Conservation (phyloP, 2,888 invertebrate species). For the Eurois occulta region DNA sequence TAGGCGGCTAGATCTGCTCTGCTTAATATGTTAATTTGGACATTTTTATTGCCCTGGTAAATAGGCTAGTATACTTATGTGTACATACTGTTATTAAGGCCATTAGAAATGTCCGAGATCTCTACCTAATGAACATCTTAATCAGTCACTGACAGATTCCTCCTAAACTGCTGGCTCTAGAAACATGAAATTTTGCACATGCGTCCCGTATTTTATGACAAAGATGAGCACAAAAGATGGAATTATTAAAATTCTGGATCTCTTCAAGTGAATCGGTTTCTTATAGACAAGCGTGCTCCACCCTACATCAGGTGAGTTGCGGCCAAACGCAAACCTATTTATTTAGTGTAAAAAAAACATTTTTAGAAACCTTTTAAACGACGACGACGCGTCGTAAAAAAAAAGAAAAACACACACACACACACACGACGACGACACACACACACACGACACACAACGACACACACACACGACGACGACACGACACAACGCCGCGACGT, state of each 20-base stretch:
- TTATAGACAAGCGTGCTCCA: background rate
- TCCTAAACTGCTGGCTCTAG: background rate
- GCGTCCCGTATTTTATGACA: background rate
- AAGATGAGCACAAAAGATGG: background rate
- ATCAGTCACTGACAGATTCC: background rate
- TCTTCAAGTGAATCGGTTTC: background rate
- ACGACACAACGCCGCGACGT: too few relatives aligned
- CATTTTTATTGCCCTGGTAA: slow-evolving; percentile 35
- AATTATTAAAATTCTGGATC: background rate
- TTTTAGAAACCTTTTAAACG: too few relatives aligned
- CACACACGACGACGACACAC: too few relatives aligned
- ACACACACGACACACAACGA: too few relatives aligned
- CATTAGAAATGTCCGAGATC: slow-evolving; percentile 3
- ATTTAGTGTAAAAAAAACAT: background rate
- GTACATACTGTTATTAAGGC: slow-evolving; percentile 23
- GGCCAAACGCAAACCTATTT: background rate
- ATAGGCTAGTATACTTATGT: slow-evolving; percentile 27
- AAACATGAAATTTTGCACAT: background rate
- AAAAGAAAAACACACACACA: too few relatives aligned
- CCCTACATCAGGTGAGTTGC: background rate
- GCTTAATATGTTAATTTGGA: slow-evolving; percentile 47
- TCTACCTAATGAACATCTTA: background rate
- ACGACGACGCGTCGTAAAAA: too few relatives aligned
- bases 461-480: too few relatives aligned
- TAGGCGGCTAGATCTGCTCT: slow-evolving; percentile 40